Evolutionary conservation across 2,888 invertebrate species (phyloP), one percentile per base, ranked within the genome.

Genomic region (Chrysina gloriosa): DNA sequence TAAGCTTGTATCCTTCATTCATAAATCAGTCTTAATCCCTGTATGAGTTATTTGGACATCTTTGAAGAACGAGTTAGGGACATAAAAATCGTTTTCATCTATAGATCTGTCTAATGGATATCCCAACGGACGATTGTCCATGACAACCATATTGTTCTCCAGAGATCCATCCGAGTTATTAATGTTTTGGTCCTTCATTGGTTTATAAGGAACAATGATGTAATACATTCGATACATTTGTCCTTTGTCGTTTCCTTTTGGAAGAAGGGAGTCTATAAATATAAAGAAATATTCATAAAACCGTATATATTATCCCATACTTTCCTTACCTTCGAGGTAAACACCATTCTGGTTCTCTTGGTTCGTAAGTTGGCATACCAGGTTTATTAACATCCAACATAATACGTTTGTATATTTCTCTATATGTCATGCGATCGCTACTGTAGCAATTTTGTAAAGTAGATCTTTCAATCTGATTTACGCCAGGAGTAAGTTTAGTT

Each of bases 41-140:
- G 9, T 52, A 16, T 52, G 31, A 16, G 52, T 52, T 77, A 92
- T 85, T 72, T 84, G 84, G 3, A 89, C 86, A 74, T 90, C 89
- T 73, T 89, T 85, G 79, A 89, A 88, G 80, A 85, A 87, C 84
- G 89, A 88, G 84, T 92, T 92, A 39, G 90, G 87, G 14, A 89
- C 88, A 72, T 85, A 85, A 85, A 89, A 91, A 70, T 84, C 84
- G 54, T 82, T 82, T 48, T 87, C 84, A 54, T 88, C 84, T 76
- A 90, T 86, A 19, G 84, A 84, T 74, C 91, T 89, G 79, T 93
- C 92, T 78, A 93, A 87, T 70, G 93, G 93, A 86, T 89, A 93
- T 63, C 91, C 92, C 76, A 89, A 84, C 48, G 92, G 87, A 79
- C 87, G 86, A 72, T 85, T 86, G 79, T 92, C 91, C 11, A 67